Evolutionary conservation across 2,113 vertebrate genomes (phyloP).

Genomic region (Sceloporus undulatus): DNA sequence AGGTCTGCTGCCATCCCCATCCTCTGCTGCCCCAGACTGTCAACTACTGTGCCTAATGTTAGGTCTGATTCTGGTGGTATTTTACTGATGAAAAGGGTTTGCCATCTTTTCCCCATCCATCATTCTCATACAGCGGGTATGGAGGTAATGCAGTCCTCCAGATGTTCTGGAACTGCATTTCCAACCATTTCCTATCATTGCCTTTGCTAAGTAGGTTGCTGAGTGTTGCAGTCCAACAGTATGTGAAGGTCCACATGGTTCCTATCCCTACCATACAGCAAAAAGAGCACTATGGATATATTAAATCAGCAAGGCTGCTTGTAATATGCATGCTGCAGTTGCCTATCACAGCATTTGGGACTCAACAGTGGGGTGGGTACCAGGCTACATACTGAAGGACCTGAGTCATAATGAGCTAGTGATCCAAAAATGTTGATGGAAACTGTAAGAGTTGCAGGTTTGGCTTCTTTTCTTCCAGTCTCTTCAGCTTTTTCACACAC

Average conservation of each 20-base stretch:
- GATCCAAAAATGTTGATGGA: not conserved
- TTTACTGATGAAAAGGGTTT: too few species aligned
- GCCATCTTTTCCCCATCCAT: not conserved
- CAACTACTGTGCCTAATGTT: too few species aligned
- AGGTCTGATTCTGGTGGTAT: too few species aligned
- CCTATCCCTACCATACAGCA: not conserved
- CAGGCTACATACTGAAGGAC: too few species aligned
- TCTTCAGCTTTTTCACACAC: not conserved
- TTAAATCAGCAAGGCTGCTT: not conserved
- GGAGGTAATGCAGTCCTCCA: not conserved
- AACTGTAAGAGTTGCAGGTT: not conserved
- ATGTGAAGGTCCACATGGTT: not conserved
- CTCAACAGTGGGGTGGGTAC: not conserved
- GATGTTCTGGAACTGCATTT: not conserved
- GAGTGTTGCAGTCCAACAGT: too few species aligned
- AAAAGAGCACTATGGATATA: too few species aligned
- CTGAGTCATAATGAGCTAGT: too few species aligned
- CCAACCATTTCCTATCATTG: not conserved
- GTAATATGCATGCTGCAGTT: not conserved
- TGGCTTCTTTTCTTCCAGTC: not conserved
- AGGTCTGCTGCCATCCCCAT: too few species aligned
- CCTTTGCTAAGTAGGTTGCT: not conserved
- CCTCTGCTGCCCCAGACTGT: too few species aligned
- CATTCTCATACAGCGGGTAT: not conserved
- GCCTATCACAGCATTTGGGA: not conserved